A percentile compares a stretch with the other conserved stretches of the same genome.
These are phyloP conservation scores for Nephrotoma guestfalica DNA, from an alignment of 2,888 invertebrate species.

Conservation along the genomic window DNA sequence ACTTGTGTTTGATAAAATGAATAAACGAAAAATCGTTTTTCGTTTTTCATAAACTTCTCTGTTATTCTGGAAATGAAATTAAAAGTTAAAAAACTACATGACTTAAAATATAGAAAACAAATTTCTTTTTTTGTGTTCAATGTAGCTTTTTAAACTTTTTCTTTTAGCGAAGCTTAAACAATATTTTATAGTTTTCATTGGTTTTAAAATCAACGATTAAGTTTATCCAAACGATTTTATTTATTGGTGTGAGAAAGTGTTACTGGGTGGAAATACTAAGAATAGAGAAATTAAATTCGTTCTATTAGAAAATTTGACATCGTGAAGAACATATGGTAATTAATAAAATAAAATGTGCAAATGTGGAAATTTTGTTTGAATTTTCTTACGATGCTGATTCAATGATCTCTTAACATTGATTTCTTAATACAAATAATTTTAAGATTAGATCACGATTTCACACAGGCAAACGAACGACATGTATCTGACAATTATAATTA, in stretches of 20 bases:
- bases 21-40: background rate
- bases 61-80: background rate
- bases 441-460: too few relatives aligned
- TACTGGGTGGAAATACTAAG: background rate
- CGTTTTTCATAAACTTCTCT: background rate
- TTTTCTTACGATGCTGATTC: too few relatives aligned
- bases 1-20: background rate
- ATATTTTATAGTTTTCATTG: background rate
- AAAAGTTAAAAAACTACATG: background rate
- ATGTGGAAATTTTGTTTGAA: too few relatives aligned
- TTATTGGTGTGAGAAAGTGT: background rate
- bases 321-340: background rate
- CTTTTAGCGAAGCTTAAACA: background rate
- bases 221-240: background rate
- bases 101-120: background rate
- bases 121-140: background rate
- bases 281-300: background rate
- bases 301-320: background rate
- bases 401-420: too few relatives aligned
- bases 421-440: too few relatives aligned
- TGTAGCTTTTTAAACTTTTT: background rate
- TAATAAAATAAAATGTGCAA: too few relatives aligned
- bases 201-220: background rate
- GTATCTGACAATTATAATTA: too few relatives aligned
- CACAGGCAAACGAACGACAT: too few relatives aligned